Evolutionary conservation across 2,113 vertebrate species (phyloP), one percentile per base, ranked within the genome.

Genomic region (Xiphophorus maculatus): DNA sequence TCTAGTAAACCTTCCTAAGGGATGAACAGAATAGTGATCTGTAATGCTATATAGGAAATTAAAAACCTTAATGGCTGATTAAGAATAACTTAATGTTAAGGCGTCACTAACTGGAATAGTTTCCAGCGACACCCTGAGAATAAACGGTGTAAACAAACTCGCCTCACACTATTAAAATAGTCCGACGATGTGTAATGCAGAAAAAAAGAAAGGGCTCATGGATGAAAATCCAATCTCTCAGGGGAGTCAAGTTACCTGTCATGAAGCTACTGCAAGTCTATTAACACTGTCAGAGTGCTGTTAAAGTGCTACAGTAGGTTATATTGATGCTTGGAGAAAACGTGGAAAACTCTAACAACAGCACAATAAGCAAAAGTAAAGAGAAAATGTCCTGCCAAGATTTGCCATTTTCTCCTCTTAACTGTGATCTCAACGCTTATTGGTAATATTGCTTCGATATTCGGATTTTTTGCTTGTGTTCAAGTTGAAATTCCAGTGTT

Each of bases 131-230:
- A 87, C 78, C 40, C 89, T 84, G 80, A 89, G 87, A 91, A 91
- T 88, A 86, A 89, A 87, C 79, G 79, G 82, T 90, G 90, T 91
- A 90, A 92, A 93, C 90, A 93, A 89, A 91, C 84, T 86, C 28
- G 77, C 83, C 78, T 84, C 85, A 63, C 86, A 73, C 86, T 77
- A 89, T 91, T 58, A 85, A 92, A 92, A 94, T 94, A 91, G 87
- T 81, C 83, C 76, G 87, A 82, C 87, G 74, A 82, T 90, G 83
- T 88, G 92, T 91, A 92, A 92, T 89, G 93, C 85, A 84, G 88
- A 87, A 85, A 92, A 92, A 67, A 90, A 86, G 79, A 81, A 76
- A 11, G 1, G 48, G 65, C 74, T 77, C 29, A 14, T 17, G 76
- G 74, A 77, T 87, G 81, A 92, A 91, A 88, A 87, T 85, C 79